phyloP scores from a whole-genome alignment of 2,113 vertebrate species.

The Tragelaphus imberbis region DNA sequence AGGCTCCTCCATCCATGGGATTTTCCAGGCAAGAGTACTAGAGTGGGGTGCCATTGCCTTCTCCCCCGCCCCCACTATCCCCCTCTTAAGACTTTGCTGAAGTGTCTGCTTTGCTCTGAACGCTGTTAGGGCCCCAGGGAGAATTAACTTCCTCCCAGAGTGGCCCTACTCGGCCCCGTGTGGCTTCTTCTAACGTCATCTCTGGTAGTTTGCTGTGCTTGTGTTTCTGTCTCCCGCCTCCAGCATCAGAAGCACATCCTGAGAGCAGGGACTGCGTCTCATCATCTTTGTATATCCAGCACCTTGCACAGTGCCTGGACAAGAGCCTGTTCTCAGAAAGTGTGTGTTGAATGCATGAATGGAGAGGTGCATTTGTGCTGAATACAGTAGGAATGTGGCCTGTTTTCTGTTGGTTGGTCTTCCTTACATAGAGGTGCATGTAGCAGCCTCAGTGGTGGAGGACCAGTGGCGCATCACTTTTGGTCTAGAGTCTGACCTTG shows the following conservation, averaged over 20 bases:
- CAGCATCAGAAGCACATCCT: neutral
- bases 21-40: too few relatives aligned
- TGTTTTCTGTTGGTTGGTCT: neutral
- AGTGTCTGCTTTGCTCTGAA: neutral
- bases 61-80: neutral
- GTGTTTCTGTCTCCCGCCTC: neutral
- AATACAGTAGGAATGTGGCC: neutral
- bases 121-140: neutral
- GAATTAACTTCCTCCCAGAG: neutral
- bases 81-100: neutral
- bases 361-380: accelerated
- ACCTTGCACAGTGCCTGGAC: too few relatives aligned
- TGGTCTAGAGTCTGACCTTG: neutral
- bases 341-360: neutral
- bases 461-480: neutral
- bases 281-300: neutral
- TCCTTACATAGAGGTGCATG: neutral
- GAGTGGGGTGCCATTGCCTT: too few relatives aligned
- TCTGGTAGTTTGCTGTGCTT: neutral
- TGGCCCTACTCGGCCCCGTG: accelerated
- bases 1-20: too few relatives aligned
- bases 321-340: neutral
- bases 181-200: neutral
- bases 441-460: neutral
- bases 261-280: accelerated